These are phyloP conservation scores for Netelia melanura DNA, from an alignment of 2,888 invertebrate species.

Conservation along the genomic window DNA sequence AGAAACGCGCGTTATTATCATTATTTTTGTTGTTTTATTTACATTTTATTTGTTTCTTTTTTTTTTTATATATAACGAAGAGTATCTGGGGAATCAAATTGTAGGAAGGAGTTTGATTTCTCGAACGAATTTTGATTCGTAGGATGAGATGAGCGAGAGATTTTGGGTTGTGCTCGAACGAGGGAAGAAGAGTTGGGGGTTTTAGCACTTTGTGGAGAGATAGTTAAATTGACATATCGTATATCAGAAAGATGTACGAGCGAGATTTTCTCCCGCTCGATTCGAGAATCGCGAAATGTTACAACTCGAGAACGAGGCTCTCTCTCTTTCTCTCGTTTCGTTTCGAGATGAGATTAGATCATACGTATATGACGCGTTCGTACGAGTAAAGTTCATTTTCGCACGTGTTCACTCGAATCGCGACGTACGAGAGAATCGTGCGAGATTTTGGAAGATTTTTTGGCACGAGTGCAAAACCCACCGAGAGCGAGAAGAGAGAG, in stretches of 20 bases:
- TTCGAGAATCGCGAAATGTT: constrained; percentile 9
- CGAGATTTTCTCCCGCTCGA: constrained; percentile 38
- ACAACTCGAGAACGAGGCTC: constrained; percentile 1
- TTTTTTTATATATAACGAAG: not conserved
- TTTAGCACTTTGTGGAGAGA: constrained; percentile 73
- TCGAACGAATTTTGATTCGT: not conserved
- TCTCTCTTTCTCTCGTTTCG: constrained; percentile 28
- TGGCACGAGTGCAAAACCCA: constrained; percentile 68
- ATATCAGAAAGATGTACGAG: constrained; percentile 77
- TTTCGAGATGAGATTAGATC: constrained; percentile 71
- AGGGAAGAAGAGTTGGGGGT: constrained; percentile 9
- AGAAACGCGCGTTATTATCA: not conserved
- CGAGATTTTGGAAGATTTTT: constrained; percentile 66
- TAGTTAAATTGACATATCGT: constrained; percentile 79
- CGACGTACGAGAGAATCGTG: not conserved
- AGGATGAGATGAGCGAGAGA: constrained; percentile 12
- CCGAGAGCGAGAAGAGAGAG: no score
- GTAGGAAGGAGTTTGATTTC: not conserved
- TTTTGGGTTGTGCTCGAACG: not conserved
- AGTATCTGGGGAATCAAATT: not conserved
- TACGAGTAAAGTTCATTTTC: not conserved
- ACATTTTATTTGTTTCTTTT: not conserved
- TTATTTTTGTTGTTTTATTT: no score
- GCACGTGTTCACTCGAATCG: not conserved
- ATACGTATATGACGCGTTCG: not conserved